These are phyloP conservation scores for Oncopodura yosiiana DNA, from an alignment of 1,140 invertebrate species.

Conservation along the genomic window DNA sequence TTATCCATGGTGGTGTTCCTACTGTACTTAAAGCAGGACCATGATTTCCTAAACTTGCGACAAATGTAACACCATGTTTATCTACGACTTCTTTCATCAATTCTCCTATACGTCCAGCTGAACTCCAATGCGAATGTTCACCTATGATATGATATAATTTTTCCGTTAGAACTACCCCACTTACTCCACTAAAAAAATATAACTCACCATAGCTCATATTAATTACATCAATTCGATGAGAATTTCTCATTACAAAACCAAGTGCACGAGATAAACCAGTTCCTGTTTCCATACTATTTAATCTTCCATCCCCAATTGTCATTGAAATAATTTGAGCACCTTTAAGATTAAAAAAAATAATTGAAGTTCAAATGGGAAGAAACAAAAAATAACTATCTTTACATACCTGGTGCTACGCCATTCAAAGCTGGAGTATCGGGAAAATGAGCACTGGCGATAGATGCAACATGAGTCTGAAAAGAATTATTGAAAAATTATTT, in stretches of 20 bases:
- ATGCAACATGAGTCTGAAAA: conserved; percentile 95
- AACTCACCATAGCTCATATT: conserved; percentile 91
- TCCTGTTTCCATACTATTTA: conserved; percentile 83
- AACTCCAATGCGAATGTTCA: conserved; percentile 76
- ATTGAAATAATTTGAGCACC: conserved; percentile 92
- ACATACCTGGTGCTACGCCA: conserved; percentile 68
- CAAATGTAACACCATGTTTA: conserved; percentile 84
- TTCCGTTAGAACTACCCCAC: no score
- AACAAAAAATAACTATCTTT: not conserved
- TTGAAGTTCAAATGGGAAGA: no score
- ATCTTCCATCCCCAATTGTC: conserved; percentile 55
- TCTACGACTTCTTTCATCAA: conserved; percentile 82
- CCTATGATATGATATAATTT: no score
- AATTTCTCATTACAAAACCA: conserved; percentile 66
- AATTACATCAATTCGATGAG: conserved; percentile 65
- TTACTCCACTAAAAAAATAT: no score
- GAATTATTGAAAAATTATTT: conserved; percentile 39
- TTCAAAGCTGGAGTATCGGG: conserved; percentile 80
- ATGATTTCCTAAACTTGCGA: conserved; percentile 86
- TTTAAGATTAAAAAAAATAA: not conserved
- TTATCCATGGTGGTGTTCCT: conserved; percentile 83
- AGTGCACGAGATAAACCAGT: conserved; percentile 82
- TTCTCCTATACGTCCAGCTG: conserved; percentile 57
- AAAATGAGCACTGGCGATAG: conserved; percentile 80
- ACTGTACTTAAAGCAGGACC: conserved; percentile 87